phyloP scores from a whole-genome alignment of 2,888 invertebrate species.

The Leptinotarsa juncta region DNA sequence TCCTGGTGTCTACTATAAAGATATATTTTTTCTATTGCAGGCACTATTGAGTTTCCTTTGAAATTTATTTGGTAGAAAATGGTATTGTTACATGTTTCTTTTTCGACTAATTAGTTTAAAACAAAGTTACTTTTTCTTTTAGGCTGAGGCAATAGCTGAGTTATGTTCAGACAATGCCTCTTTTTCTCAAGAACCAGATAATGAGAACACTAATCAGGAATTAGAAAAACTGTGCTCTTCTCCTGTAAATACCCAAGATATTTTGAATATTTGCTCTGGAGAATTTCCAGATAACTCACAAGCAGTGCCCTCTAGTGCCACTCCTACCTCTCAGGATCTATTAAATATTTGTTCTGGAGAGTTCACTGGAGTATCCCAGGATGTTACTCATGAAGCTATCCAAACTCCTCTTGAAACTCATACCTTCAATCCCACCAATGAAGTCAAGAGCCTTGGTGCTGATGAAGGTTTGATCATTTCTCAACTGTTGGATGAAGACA shows the following conservation, averaged over 20 bases:
- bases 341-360: constrained; percentile 57
- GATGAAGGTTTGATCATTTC: constrained; percentile 60
- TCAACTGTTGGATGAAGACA: constrained; percentile 59
- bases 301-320: constrained; percentile 12
- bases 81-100: constrained; percentile 15
- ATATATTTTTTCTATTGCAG: no score
- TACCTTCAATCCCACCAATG: constrained; percentile 25
- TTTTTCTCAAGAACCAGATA: constrained; percentile 34
- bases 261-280: constrained; percentile 28
- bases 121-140: not conserved
- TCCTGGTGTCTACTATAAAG: no score
- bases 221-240: not conserved
- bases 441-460: constrained; percentile 49
- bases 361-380: constrained; percentile 17
- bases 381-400: not conserved
- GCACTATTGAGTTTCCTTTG: no score
- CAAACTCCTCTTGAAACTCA: constrained; percentile 21
- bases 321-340: constrained; percentile 58
- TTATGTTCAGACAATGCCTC: constrained; percentile 68
- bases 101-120: constrained; percentile 32
- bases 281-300: constrained; percentile 1
- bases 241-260: constrained; percentile 25
- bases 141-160: constrained; percentile 67
- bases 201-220: not conserved
- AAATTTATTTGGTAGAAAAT: no score